These are phyloP conservation scores for Rallus limicola DNA, from an alignment of 2,113 vertebrate species.

Conservation along the genomic window DNA sequence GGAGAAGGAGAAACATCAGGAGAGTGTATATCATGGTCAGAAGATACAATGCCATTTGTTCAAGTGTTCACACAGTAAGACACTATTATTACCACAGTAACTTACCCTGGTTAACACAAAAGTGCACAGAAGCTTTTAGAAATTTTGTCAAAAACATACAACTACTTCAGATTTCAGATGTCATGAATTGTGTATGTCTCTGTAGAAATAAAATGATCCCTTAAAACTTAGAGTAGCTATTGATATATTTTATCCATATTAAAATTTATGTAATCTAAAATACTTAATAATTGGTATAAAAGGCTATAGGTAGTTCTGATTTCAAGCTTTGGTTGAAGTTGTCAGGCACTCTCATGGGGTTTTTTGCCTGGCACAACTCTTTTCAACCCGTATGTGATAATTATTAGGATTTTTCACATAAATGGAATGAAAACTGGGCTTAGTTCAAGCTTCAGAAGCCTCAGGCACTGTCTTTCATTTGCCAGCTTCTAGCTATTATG, in stretches of 20 bases:
- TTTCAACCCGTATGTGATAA: not conserved
- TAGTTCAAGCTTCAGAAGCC: not conserved
- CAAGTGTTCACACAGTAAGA: not conserved
- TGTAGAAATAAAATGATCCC: not conserved
- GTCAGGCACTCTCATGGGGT: not conserved
- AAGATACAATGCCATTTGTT: not conserved
- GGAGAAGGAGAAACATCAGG: not conserved
- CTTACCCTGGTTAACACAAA: not conserved
- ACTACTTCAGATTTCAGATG: not conserved
- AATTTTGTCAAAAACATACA: not conserved
- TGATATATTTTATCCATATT: not conserved
- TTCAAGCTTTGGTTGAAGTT: not conserved
- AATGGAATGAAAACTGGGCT: not conserved
- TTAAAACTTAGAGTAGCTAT: not conserved
- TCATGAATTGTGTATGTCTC: not conserved
- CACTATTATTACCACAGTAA: not conserved
- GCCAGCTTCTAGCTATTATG: not conserved
- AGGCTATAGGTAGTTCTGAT: not conserved
- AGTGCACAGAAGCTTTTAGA: not conserved
- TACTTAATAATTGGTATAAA: not conserved
- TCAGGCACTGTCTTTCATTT: not conserved
- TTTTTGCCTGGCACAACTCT: not conserved
- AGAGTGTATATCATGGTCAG: not conserved
- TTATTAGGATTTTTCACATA: constrained; percentile 15
- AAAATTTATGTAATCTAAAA: not conserved